These are phyloP conservation scores for Hirtodrosophila histrioides DNA, from an alignment of 2,888 invertebrate species.

Conservation along the genomic window DNA sequence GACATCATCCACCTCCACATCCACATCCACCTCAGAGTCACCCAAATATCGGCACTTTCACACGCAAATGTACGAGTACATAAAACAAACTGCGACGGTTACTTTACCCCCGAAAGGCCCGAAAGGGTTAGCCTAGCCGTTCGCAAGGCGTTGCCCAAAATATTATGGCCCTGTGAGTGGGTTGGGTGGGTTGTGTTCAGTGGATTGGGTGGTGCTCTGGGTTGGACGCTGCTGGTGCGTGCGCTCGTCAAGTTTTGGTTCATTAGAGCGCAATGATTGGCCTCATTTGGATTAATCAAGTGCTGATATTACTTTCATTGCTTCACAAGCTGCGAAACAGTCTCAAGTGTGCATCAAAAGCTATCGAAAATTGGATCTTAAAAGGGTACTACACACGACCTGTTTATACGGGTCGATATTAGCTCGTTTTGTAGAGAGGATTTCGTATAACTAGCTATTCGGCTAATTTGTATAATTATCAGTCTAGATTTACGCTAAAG, in stretches of 20 bases:
- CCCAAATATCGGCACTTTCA: slow-evolving; percentile 78
- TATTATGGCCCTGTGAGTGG: slow-evolving; percentile 57
- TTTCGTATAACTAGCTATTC: too few relatives aligned
- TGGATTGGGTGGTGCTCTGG: slow-evolving; percentile 1
- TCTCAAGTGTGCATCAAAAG: slow-evolving; percentile 8
- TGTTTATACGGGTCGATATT: too few relatives aligned
- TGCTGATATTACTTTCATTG: slow-evolving; percentile 71
- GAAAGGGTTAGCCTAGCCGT: slow-evolving; percentile 59
- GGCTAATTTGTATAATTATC: too few relatives aligned
- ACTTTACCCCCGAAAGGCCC: slow-evolving; percentile 7
- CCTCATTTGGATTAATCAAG: slow-evolving; percentile 78
- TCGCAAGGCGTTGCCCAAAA: slow-evolving; percentile 72
- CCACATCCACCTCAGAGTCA: slow-evolving; percentile 44
- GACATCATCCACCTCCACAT: slow-evolving; percentile 45
- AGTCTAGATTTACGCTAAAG: too few relatives aligned
- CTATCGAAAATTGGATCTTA: neutral
- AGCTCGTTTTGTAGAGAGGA: too few relatives aligned
- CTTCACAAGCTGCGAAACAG: slow-evolving; percentile 21
- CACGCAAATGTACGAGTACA: slow-evolving; percentile 68
- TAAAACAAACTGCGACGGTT: slow-evolving; percentile 40
- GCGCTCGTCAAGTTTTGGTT: slow-evolving; percentile 72
- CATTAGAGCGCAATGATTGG: slow-evolving; percentile 78
- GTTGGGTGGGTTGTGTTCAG: slow-evolving; percentile 12
- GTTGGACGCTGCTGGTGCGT: slow-evolving; percentile 47
- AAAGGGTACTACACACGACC: too few relatives aligned